These are phyloP conservation scores for Tenrec ecaudatus DNA, from an alignment of 2,113 vertebrate species.

Conservation along the genomic window DNA sequence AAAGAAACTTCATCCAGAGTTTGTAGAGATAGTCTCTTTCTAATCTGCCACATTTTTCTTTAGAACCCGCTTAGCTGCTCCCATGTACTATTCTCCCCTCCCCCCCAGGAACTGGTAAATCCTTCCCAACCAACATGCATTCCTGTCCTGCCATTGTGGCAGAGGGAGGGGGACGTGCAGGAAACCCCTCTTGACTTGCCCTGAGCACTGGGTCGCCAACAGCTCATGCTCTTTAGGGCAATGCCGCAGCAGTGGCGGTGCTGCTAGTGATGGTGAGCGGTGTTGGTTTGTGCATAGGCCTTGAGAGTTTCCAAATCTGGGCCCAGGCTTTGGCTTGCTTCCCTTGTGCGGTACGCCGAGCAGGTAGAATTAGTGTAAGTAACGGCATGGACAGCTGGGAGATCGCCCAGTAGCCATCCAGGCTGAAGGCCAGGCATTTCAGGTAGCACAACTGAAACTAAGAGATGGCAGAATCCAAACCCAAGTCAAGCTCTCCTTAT, in stretches of 20 bases:
- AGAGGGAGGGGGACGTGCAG: background rate
- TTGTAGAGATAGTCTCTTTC: conserved; percentile 73
- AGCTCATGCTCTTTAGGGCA: background rate
- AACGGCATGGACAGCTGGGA: background rate
- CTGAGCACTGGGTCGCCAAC: background rate
- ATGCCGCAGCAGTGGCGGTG: background rate
- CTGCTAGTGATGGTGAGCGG: background rate
- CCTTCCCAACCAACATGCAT: conserved; percentile 71
- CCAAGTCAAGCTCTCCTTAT: too few relatives aligned
- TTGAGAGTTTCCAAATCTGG: background rate
- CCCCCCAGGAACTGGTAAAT: conserved; percentile 80
- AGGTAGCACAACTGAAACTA: too few relatives aligned
- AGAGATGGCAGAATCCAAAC: too few relatives aligned
- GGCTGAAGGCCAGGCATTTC: too few relatives aligned
- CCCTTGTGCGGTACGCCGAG: background rate
- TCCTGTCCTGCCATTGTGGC: conserved; percentile 15
- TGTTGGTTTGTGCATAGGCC: too few relatives aligned
- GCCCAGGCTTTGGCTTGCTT: accelerated
- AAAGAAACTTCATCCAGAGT: conserved; percentile 81
- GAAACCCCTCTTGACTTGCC: background rate
- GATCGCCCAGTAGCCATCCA: background rate
- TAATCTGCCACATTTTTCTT: conserved; percentile 64
- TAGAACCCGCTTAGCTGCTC: conserved; percentile 68
- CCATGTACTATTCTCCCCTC: conserved; percentile 76
- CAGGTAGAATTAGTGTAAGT: background rate